Conservation (phyloP, 2,888 invertebrate species). For the Nasonia oneida region DNA sequence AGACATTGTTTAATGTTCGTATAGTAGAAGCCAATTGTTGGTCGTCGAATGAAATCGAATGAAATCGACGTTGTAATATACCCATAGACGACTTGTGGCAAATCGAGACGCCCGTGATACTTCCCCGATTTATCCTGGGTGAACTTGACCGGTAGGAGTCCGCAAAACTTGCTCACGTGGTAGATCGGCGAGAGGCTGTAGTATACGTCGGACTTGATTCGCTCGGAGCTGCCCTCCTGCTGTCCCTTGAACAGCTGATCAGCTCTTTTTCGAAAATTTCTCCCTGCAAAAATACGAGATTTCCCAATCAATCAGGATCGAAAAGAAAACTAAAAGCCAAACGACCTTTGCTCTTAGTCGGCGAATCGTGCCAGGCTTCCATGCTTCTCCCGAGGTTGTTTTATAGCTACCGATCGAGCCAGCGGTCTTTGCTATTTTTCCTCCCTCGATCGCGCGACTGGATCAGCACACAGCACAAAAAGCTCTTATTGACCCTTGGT, state of each 20-base stretch:
- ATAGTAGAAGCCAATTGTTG: too few relatives aligned
- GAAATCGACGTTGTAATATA: constrained; percentile 57
- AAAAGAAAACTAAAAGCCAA: neutral
- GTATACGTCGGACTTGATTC: constrained; percentile 70
- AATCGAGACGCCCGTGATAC: constrained; percentile 67
- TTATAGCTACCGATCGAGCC: neutral
- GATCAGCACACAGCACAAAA: neutral
- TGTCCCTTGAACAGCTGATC: neutral
- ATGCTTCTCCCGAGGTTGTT: constrained; percentile 7
- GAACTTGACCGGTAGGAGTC: constrained; percentile 73
- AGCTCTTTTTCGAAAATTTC: neutral
- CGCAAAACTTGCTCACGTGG: constrained; percentile 72
- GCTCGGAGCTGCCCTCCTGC: constrained; percentile 5
- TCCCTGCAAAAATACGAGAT: neutral
- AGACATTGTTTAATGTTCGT: neutral
- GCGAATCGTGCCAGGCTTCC: constrained; percentile 46
- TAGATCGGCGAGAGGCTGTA: constrained; percentile 74
- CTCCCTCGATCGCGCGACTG: neutral
- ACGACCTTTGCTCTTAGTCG: constrained; percentile 32
- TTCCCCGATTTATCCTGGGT: constrained; percentile 65
- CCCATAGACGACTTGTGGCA: constrained; percentile 71
- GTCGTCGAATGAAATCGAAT: too few relatives aligned
- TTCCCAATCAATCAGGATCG: too few relatives aligned
- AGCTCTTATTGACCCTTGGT: neutral
- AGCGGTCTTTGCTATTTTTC: neutral